Conservation (phyloP, 2,113 vertebrate genomes). For the Lampris incognitus region DNA sequence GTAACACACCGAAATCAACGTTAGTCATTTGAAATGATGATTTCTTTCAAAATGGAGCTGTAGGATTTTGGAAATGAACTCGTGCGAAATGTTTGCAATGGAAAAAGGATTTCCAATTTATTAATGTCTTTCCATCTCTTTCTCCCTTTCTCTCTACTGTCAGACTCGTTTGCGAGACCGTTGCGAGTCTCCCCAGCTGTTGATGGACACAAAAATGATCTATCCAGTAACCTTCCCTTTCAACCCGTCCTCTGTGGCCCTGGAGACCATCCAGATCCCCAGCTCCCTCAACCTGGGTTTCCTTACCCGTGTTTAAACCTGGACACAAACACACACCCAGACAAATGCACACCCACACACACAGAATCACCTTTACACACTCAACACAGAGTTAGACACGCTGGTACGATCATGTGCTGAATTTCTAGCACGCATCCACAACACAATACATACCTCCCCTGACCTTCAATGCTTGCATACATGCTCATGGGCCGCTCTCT, state of each 20-base stretch:
- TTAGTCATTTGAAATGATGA: too few relatives aligned
- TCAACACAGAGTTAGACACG: slow-evolving; percentile 4
- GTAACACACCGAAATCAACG: too few relatives aligned
- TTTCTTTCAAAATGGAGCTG: too few relatives aligned
- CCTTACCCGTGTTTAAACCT: slow-evolving; percentile 90
- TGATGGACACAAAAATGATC: slow-evolving; percentile 98
- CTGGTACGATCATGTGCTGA: slow-evolving; percentile 12
- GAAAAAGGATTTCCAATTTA: background rate
- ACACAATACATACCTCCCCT: slow-evolving; percentile 25
- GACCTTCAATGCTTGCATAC: slow-evolving; percentile 22
- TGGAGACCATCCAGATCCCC: slow-evolving; percentile 98
- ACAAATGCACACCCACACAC: slow-evolving; percentile 23
- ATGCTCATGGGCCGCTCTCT: slow-evolving; percentile 22
- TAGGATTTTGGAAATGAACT: too few relatives aligned
- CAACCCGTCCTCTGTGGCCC: slow-evolving; percentile 92
- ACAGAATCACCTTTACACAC: background rate
- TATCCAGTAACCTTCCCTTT: slow-evolving; percentile 98
- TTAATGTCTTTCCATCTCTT: background rate
- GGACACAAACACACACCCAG: background rate
- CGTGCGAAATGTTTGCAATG: too few relatives aligned
- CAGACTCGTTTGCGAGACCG: slow-evolving; percentile 95
- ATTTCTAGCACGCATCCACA: slow-evolving; percentile 43
- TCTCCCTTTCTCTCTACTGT: slow-evolving; percentile 19
- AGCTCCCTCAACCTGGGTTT: slow-evolving; percentile 92
- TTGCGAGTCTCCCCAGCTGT: slow-evolving; percentile 93